Evolutionary conservation across 2,113 vertebrate species (phyloP).

Genomic region (Corvus moneduloides): DNA sequence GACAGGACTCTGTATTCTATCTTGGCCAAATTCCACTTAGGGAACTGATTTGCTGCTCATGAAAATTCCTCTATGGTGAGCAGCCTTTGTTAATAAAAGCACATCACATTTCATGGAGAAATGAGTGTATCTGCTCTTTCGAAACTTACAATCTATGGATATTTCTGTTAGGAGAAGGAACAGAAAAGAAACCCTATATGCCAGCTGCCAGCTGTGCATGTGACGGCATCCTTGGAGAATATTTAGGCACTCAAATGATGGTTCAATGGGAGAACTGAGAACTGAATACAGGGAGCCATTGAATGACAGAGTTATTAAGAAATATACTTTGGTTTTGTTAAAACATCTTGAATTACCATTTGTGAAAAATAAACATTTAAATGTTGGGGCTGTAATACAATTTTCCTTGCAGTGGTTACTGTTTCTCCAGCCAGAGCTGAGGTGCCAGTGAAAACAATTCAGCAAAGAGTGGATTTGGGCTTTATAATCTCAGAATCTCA

Average conservation of each 20-base stretch:
- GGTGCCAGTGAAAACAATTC: background rate
- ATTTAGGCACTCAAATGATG: background rate
- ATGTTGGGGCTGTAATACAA: background rate
- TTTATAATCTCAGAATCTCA: background rate
- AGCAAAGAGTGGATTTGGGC: background rate
- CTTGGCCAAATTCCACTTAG: background rate
- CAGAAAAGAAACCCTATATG: background rate
- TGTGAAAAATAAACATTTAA: background rate
- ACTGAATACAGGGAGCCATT: background rate
- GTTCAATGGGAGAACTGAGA: background rate
- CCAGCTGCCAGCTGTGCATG: slow-evolving; percentile 24
- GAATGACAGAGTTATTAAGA: background rate
- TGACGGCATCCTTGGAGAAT: background rate
- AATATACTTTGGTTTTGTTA: background rate
- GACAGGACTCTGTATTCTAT: background rate
- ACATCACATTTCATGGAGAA: background rate
- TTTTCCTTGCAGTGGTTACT: background rate
- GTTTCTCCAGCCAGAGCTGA: background rate
- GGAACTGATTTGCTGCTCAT: background rate
- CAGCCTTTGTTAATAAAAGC: slow-evolving; percentile 1
- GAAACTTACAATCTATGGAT: background rate
- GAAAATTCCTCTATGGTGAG: background rate
- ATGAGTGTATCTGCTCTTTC: background rate
- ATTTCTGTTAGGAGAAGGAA: slow-evolving; percentile 3
- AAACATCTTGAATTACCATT: slow-evolving; percentile 3